Evolutionary conservation across 2,797 vertebrate genomes (phyloP), one percentile per base, ranked within the genome.

Genomic region (Spinus pinus): DNA sequence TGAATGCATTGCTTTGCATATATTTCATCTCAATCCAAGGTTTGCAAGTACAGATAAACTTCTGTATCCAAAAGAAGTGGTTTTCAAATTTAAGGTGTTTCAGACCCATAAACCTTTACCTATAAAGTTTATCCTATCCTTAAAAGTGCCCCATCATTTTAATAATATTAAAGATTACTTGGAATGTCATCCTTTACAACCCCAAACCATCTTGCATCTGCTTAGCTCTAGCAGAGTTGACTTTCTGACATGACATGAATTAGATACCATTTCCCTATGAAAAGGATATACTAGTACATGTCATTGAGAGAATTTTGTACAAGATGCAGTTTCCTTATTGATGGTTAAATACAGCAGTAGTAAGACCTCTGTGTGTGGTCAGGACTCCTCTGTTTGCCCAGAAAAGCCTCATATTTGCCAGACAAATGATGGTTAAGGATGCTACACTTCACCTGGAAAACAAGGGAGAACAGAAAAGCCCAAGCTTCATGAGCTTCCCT

Each of bases 371-470:
- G 31, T 14, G 9, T 50, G 10, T 21, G 47, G 53, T 44, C 65
- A 90, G 44, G 47, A 23, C 11, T 24, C 22, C 8, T 73, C 35
- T 37, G 2, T 30, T 80, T 78, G 6, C 54, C 24, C 15, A 46
- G 23, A 88, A 61, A 0, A 0, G 2, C 17, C 7, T 62, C 42
- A 12, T 1, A 15, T 44, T 81, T 33, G n/a, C 31, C 44, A 70
- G 10, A 22, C 1, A 0, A 17, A 10, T 1, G 1, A 16, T 27
- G 9, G 49, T 7, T 53, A 42, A 51, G 24, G 27, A 54, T 12
- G 13, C 23, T 47, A 41, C 12, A 8, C 11, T 20, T 85, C 20
- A 22, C 5, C 24, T 41, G 5, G 35, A 54, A 71, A 7, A 44
- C 5, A 13, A 58, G 2, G 0, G 23, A 6, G 12, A 81, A 62